phyloP scores from a whole-genome alignment of 2,888 invertebrate species.

The Andrena trimmerana region DNA sequence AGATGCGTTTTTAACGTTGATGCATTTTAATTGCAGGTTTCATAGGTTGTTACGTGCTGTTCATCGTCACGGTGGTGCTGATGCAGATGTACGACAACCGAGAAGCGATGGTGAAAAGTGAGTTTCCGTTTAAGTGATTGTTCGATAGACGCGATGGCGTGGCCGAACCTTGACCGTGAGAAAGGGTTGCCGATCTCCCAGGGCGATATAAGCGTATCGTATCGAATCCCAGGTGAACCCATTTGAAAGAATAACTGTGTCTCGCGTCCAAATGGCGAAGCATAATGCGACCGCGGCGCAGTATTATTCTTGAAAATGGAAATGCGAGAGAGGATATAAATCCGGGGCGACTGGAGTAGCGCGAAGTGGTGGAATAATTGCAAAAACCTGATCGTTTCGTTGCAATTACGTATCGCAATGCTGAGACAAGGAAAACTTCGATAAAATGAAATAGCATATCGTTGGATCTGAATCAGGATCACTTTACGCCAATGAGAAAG shows the following conservation, averaged over 20 bases:
- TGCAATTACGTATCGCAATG: neutral
- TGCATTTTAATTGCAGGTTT: constrained; percentile 81
- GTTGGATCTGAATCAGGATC: too few species aligned
- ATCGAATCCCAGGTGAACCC: neutral
- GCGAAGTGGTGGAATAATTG: constrained; percentile 28
- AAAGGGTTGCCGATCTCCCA: neutral
- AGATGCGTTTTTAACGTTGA: constrained; percentile 52
- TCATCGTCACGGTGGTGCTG: constrained; percentile 85
- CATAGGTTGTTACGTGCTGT: constrained; percentile 85
- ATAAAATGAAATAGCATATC: too few species aligned
- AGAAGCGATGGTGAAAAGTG: constrained; percentile 76
- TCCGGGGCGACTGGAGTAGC: neutral
- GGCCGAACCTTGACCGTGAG: neutral
- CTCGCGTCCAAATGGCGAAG: constrained; percentile 5
- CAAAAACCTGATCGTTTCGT: neutral
- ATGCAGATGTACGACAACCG: constrained; percentile 79
- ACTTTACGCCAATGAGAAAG: too few species aligned
- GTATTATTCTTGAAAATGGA: constrained; percentile 28
- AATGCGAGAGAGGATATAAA: constrained; percentile 15
- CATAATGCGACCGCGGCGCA: neutral
- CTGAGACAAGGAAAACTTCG: too few species aligned
- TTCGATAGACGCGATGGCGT: neutral
- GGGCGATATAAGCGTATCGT: neutral
- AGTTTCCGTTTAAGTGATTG: constrained; percentile 25
- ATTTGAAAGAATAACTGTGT: constrained; percentile 47